Percentiles rank a stretch among this genome's conserved stretches.
phyloP scores from a whole-genome alignment of 2,797 vertebrate genomes.

The Amblyraja radiata region DNA sequence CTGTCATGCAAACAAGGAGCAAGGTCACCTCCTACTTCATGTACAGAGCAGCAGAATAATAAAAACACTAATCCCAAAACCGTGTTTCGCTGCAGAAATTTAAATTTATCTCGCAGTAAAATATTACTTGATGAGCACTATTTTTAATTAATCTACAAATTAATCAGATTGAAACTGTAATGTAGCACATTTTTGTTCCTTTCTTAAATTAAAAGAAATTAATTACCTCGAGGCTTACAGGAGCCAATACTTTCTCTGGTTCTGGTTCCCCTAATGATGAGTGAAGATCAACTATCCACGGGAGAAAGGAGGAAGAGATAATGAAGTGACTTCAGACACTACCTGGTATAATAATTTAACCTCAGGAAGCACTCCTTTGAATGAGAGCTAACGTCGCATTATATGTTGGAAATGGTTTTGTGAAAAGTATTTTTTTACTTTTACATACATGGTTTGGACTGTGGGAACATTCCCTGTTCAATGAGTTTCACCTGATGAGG shows the following conservation, averaged over 20 bases:
- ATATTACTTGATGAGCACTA: conserved; percentile 7
- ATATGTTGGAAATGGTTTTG: conserved; percentile 7
- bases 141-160: conserved; percentile 37
- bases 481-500: neutral
- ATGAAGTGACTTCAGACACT: conserved; percentile 12
- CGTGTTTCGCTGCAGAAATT: neutral
- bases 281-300: conserved; percentile 4
- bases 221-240: conserved; percentile 32
- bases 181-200: conserved; percentile 26
- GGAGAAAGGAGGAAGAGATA: conserved; percentile 28
- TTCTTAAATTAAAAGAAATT: conserved; percentile 30
- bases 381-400: neutral
- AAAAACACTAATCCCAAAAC: neutral
- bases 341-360: conserved; percentile 26
- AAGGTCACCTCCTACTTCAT: neutral
- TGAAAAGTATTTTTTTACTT: neutral
- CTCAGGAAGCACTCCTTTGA: conserved; percentile 26
- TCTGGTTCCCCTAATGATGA: conserved; percentile 27
- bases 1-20: neutral
- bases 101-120: conserved; percentile 29
- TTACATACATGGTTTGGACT: neutral
- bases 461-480: neutral
- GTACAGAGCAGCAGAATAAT: neutral
- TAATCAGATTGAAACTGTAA: conserved; percentile 38
- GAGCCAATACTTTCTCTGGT: conserved; percentile 32